These are phyloP conservation scores for Neelides sp. DNA, from an alignment of 1,140 invertebrate species.

Conservation along the genomic window DNA sequence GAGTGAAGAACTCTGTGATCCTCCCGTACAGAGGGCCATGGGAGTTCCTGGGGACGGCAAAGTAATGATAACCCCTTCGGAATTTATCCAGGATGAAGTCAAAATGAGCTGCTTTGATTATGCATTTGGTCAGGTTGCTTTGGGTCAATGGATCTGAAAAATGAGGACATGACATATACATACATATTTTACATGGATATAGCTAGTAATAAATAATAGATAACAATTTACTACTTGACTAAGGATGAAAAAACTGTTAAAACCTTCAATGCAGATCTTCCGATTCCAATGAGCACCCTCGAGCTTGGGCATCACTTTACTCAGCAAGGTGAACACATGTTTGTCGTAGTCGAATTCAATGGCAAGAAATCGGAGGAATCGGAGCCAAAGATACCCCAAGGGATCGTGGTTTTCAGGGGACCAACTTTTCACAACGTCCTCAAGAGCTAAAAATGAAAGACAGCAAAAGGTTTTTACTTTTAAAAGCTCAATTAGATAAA, in stretches of 20 bases:
- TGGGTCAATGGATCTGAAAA: conserved; percentile 40
- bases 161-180: conserved; percentile 11
- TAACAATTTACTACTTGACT: not conserved
- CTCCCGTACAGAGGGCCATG: conserved; percentile 33
- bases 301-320: conserved; percentile 27
- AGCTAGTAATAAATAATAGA: conserved; percentile 6
- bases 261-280: conserved; percentile 42
- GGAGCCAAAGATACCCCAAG: conserved; percentile 38
- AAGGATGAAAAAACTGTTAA: too few relatives aligned
- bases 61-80: conserved; percentile 38
- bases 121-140: conserved; percentile 39
- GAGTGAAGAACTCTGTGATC: conserved; percentile 15
- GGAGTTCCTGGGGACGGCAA: conserved; percentile 36
- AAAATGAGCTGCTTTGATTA: conserved; percentile 37
- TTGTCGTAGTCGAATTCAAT: conserved; percentile 36
- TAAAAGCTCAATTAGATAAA: conserved; percentile 1
- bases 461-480: not conserved
- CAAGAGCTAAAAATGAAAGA: conserved; percentile 9
- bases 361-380: conserved; percentile 39
- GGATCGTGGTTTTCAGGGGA: conserved; percentile 7
- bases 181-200: conserved; percentile 7
- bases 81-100: conserved; percentile 40
- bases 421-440: conserved; percentile 13
- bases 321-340: conserved; percentile 35
- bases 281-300: conserved; percentile 36